Base-by-base conservation (phyloP, 2,797 vertebrate species). In the Sylvilagus floridanus region DNA sequence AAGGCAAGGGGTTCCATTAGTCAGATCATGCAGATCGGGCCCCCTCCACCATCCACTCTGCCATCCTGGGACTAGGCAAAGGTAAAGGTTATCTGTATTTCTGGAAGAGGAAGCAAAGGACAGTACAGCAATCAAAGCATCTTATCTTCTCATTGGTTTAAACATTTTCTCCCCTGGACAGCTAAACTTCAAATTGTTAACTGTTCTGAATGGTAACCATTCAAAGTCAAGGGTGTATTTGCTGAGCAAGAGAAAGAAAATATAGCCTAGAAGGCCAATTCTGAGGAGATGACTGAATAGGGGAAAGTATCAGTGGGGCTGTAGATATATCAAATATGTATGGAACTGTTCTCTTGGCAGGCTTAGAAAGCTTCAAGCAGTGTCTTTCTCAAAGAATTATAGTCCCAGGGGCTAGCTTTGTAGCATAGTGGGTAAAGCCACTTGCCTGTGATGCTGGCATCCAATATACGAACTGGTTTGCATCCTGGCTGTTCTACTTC, bases 231-330 rank as follows among this genome's bases (percentile, higher is more conserved):
- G 47, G 21, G 26, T 63, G 10, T 11, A 47, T 89, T 86, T 92
- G 13, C 16, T 57, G 50, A 86, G 21, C 30, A 94, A 93, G 21
- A 69, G 50, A 73, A 88, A 42, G 28, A 32, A 90, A 93, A 90
- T 22, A 77, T 12, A 60, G 11, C 11, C 9, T 66, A 50, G 69
- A 69, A 66, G 5, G 11, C 7, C 69, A 57, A 68, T 37, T 83
- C 71, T 54, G 2, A 52, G 22, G 26, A 32, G n/a, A 54, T 35
- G 54, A 30, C 17, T 63, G 32, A 95, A 68, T 32, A 28, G 24
- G 5, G 52, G 62, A 79, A 72, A 93, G 17, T 79, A 35, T 92
- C 81, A 52, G 0, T 66, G 35, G 32, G 30, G 2, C n/a, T 50
- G 5, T 26, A 84, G 30, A 54, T n/a, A 60, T n/a, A 6, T 66